These are phyloP conservation scores for Tipula unca DNA, from an alignment of 2,888 invertebrate species.

Conservation along the genomic window DNA sequence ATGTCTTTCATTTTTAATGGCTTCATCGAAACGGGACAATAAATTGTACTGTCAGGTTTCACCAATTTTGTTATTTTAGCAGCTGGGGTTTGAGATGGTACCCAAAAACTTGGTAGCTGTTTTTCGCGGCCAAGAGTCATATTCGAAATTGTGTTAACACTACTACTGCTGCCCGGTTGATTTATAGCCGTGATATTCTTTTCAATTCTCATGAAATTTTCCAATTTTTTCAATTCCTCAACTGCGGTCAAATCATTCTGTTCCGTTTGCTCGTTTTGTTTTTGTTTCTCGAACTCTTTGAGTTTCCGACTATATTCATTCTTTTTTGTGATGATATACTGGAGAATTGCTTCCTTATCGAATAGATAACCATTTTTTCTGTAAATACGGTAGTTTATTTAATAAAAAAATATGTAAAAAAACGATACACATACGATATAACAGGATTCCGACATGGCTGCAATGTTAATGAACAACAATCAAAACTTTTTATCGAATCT, in stretches of 20 bases:
- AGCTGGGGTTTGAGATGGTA: constrained; percentile 87
- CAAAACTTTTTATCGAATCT: constrained; percentile 70
- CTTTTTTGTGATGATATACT: constrained; percentile 91
- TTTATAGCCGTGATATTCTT: constrained; percentile 58
- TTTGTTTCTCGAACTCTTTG: constrained; percentile 86
- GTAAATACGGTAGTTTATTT: constrained; percentile 24
- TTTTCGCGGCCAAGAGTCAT: constrained; percentile 70
- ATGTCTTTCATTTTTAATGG: constrained; percentile 87
- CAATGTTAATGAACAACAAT: constrained; percentile 92
- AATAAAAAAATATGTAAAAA: background rate
- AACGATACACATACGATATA: constrained; percentile 54
- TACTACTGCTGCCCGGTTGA: constrained; percentile 27
- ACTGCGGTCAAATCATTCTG: constrained; percentile 58
- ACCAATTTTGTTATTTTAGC: constrained; percentile 60
- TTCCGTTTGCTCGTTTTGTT: constrained; percentile 65
- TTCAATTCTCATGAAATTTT: constrained; percentile 74
- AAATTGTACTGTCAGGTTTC: constrained; percentile 57
- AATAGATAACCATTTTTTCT: constrained; percentile 83
- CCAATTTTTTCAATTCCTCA: constrained; percentile 65
- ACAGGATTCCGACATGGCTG: constrained; percentile 95
- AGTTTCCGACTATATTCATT: constrained; percentile 79
- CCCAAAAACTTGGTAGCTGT: constrained; percentile 90
- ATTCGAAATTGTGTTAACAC: constrained; percentile 63
- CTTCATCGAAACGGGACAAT: constrained; percentile 77
- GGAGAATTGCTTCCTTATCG: constrained; percentile 93